Conservation (phyloP, 2,113 vertebrate genomes). For the Sclerurus mexicanus region DNA sequence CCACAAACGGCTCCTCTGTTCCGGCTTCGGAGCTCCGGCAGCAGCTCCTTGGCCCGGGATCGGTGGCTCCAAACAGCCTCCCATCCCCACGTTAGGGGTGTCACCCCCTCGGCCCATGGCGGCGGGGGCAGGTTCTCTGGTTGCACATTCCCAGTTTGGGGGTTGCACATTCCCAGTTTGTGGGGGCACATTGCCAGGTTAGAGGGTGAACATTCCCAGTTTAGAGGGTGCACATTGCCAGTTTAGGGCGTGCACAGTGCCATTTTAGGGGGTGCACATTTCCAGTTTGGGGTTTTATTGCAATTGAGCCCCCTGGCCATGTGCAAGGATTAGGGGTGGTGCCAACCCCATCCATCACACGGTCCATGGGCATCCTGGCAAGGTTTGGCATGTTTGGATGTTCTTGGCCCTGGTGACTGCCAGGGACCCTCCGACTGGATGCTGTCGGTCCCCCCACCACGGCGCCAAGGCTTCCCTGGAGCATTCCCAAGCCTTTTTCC, state of each 20-base stretch:
- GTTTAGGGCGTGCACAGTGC: background rate
- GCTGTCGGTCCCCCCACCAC: rapidly evolving
- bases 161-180: too few species aligned
- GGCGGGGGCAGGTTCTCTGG: too few species aligned
- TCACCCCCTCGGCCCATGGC: rapidly evolving
- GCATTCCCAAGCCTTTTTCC: background rate
- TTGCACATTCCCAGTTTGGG: background rate
- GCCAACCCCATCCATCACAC: rapidly evolving
- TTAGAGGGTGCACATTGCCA: too few species aligned
- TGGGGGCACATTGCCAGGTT: too few species aligned
- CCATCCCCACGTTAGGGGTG: rapidly evolving
- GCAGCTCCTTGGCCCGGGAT: rapidly evolving
- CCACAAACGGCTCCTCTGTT: conserved; percentile 53
- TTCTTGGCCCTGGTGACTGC: background rate
- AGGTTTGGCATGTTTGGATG: background rate
- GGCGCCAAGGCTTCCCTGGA: background rate
- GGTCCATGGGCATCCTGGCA: rapidly evolving
- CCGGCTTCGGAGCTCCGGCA: background rate
- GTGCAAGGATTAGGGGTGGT: background rate
- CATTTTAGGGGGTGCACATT: too few species aligned
- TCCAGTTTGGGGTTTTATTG: rapidly evolving
- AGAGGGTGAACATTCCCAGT: too few species aligned
- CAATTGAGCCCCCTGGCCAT: rapidly evolving
- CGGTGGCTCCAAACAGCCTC: rapidly evolving
- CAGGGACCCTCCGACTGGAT: rapidly evolving